Percentiles rank a stretch among this genome's conserved stretches.
These are phyloP conservation scores for Alaudala cheleensis DNA, from an alignment of 2,113 vertebrate genomes.

Conservation along the genomic window DNA sequence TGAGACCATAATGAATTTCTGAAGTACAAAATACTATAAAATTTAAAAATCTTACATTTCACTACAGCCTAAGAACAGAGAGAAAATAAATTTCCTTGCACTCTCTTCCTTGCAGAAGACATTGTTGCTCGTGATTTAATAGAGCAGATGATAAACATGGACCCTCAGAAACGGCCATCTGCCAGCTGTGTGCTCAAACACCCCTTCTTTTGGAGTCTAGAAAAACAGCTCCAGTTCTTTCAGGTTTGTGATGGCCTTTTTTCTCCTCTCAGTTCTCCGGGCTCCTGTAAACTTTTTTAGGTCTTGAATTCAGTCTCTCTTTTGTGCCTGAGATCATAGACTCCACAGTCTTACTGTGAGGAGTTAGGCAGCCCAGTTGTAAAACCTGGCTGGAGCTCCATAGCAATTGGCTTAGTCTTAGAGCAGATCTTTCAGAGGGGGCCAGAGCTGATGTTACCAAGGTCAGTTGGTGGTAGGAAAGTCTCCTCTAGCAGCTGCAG, in stretches of 20 bases:
- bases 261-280: not conserved
- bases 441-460: not conserved
- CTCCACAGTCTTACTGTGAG: not conserved
- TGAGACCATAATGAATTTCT: not conserved
- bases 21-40: not conserved
- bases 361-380: not conserved
- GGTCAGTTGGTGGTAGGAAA: not conserved
- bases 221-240: conserved; percentile 97
- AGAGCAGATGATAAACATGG: conserved; percentile 91
- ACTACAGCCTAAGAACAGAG: not conserved
- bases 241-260: conserved; percentile 79
- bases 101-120: conserved; percentile 75
- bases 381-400: not conserved
- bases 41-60: not conserved
- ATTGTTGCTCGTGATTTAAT: conserved; percentile 88
- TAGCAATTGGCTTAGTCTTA: not conserved
- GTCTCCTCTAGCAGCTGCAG: not conserved
- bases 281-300: not conserved
- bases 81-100: not conserved
- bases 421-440: not conserved
- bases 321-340: not conserved
- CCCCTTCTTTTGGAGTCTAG: conserved; percentile 95
- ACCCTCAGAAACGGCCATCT: conserved; percentile 87
- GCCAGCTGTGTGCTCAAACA: conserved; percentile 91
- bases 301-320: not conserved